Base-by-base conservation (phyloP, 2,888 invertebrate genomes). In the Proisotoma minuta region DNA sequence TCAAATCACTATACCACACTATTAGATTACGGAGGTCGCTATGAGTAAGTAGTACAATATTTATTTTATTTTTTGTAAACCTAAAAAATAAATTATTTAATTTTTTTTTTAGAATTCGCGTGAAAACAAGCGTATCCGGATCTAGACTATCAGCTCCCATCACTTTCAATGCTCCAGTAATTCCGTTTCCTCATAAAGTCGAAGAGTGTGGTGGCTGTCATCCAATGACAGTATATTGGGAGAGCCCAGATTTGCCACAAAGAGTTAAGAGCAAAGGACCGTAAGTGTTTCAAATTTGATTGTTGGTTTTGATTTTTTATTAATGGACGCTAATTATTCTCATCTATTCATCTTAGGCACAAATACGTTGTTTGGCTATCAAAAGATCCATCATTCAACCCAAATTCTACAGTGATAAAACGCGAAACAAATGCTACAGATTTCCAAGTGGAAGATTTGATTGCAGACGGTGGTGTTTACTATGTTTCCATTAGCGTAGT, bases 181-280 rank as follows among this genome's bases (percentile, higher is more conserved):
- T 89, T 58, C 79, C 82, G 43, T 79, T 85, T 4, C 89, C 89
- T 0, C 80, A 81, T 71, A 85, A 84, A 72, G 78, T 89, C 23
- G 80, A 81, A 1, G 48, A 59, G 5, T 72, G 72, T 40, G 15
- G n/a, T n/a, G 40, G 56, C 10, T 72, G 72, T 40, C 2, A 27
- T 10, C 39, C 56, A 2, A 47, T 63, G 5, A 68, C 69, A 24
- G 58, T 72, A 1, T 60, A 27, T 15, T 72, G 72, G 72, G 60
- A 52, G 5, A n/a, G 2, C 1, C 72, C 68, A 1, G 22, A 10
- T 2, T 39, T 68, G 1, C 65, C 65, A 1, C 27, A 54, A 20
- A 12, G 52, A 27, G 50, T 68, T 1, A 57, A 56, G 15, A 26
- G 23, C 3, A 68, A 68, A 47, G 68, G 68, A 56, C 5, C 24